Percentiles rank a stretch among this genome's conserved stretches.
Evolutionary conservation across 2,888 invertebrate genomes (phyloP).

Genomic region (Pyrocoelia pectoralis): DNA sequence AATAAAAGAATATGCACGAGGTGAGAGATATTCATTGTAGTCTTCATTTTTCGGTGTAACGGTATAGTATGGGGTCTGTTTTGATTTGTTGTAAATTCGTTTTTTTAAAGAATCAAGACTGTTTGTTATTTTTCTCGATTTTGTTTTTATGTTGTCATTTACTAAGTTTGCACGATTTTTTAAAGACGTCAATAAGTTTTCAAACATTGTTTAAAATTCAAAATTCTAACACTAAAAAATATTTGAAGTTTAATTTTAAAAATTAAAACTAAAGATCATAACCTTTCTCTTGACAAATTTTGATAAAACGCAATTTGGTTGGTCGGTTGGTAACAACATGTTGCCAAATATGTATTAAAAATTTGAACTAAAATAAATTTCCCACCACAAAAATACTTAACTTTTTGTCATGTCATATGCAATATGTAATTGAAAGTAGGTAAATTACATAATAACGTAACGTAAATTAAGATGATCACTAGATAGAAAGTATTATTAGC

Average conservation of each 20-base stretch:
- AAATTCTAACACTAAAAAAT: not conserved
- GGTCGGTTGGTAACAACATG: not conserved
- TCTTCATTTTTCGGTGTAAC: constrained; percentile 52
- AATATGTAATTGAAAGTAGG: too few relatives aligned
- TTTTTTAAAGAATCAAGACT: constrained; percentile 55
- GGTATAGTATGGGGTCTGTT: constrained; percentile 52
- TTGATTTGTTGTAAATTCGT: constrained; percentile 53
- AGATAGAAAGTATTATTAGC: too few relatives aligned
- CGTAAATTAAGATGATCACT: not conserved
- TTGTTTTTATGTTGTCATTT: constrained; percentile 56
- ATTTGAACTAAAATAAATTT: too few relatives aligned
- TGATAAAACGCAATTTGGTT: not conserved
- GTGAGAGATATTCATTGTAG: constrained; percentile 63
- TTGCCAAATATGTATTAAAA: not conserved
- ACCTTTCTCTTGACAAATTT: not conserved
- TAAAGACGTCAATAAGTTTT: constrained; percentile 58
- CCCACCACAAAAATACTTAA: too few relatives aligned
- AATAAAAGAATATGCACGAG: constrained; percentile 63
- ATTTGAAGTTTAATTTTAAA: too few relatives aligned
- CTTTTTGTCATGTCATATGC: too few relatives aligned
- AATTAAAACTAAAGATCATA: not conserved
- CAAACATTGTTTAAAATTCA: constrained; percentile 56
- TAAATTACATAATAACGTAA: not conserved
- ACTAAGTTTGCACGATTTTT: constrained; percentile 60
- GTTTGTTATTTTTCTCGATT: constrained; percentile 53